These are phyloP conservation scores for Acanthosoma haemorrhoidale DNA, from an alignment of 2,888 invertebrate genomes.

Conservation along the genomic window DNA sequence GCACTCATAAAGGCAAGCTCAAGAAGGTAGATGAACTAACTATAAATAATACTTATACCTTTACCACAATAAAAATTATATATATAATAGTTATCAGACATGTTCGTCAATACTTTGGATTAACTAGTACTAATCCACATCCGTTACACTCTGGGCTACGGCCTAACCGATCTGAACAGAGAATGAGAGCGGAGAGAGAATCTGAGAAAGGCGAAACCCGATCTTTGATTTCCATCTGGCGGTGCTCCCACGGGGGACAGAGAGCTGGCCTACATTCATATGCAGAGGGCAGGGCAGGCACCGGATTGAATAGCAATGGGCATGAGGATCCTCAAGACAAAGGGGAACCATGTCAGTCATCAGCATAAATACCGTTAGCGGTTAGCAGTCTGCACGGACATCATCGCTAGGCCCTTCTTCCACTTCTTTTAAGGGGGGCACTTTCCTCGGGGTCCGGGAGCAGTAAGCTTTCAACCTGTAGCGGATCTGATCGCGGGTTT, in stretches of 20 bases:
- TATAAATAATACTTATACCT: too few species aligned
- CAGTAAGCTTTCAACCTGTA: too few species aligned
- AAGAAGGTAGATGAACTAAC: too few species aligned
- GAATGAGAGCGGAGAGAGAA: not conserved
- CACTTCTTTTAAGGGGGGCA: not conserved
- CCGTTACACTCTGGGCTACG: too few species aligned
- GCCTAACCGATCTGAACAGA: too few species aligned
- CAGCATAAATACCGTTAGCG: not conserved
- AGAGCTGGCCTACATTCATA: not conserved
- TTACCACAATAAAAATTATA: too few species aligned
- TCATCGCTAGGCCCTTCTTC: not conserved
- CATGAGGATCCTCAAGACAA: not conserved
- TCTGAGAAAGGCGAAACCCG: not conserved
- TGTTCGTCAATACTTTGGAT: too few species aligned
- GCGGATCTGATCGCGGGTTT: too few species aligned
- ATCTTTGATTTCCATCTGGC: constrained; percentile 10
- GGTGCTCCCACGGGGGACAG: not conserved
- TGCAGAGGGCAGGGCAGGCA: not conserved
- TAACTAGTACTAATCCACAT: too few species aligned
- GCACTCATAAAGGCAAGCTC: too few species aligned
- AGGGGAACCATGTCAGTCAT: constrained; percentile 5
- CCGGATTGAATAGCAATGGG: not conserved
- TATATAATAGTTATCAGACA: too few species aligned
- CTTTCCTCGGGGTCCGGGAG: not conserved
- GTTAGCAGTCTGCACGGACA: not conserved